Evolutionary conservation across 2,797 vertebrate species (phyloP).

Genomic region (Brachymystax lenok): DNA sequence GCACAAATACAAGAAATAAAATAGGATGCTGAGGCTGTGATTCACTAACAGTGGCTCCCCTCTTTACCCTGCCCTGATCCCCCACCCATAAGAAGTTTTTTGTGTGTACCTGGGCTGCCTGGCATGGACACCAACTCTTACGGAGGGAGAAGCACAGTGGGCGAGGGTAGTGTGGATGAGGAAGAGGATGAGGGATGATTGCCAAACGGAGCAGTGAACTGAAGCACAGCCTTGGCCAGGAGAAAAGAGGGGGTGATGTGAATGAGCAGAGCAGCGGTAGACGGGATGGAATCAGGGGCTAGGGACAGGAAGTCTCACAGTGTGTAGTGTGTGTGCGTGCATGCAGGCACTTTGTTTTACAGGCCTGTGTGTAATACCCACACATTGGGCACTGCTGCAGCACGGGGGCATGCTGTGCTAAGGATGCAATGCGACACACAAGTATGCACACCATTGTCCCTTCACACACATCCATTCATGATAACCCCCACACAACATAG

Average conservation of each 20-base stretch:
- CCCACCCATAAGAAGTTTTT: background rate
- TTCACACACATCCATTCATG: background rate
- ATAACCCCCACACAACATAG: background rate
- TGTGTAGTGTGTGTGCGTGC: slow-evolving; percentile 47
- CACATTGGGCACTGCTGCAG: slow-evolving; percentile 35
- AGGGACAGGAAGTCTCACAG: slow-evolving; percentile 56
- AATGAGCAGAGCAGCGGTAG: slow-evolving; percentile 29
- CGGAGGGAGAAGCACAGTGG: background rate
- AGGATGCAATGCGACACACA: slow-evolving; percentile 21
- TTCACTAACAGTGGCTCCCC: background rate
- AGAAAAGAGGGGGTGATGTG: slow-evolving; percentile 35
- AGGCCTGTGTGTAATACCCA: slow-evolving; percentile 2
- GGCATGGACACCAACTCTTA: background rate
- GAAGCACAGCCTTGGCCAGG: slow-evolving; percentile 32
- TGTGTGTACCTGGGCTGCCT: background rate
- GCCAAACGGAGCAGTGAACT: slow-evolving; percentile 9
- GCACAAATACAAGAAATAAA: background rate
- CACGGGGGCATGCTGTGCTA: slow-evolving; percentile 19
- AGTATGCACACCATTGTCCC: background rate
- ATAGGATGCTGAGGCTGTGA: no score
- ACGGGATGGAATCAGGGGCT: slow-evolving; percentile 53
- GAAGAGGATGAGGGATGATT: background rate
- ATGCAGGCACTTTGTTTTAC: slow-evolving; percentile 10
- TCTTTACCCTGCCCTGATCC: background rate
- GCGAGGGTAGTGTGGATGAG: background rate